Evolutionary conservation across 2,113 vertebrate species (phyloP), one percentile per base, ranked within the genome.

Genomic region (Recurvirostra avosetta): DNA sequence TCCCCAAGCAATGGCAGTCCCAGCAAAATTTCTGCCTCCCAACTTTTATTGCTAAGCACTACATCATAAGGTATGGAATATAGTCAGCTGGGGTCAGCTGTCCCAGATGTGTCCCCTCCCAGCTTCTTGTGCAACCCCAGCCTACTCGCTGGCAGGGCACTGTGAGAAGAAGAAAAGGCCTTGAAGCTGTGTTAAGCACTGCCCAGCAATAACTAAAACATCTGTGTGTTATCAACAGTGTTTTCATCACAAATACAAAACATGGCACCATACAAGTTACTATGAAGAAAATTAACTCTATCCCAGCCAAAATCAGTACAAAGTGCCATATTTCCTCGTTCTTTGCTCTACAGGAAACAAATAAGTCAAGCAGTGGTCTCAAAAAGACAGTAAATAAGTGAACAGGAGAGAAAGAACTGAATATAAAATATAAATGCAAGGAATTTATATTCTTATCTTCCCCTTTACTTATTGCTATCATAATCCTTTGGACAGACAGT

Each of bases 81-180:
- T 7, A 19, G 19, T 52, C 17, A 15, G 5, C 3, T 43, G 16
- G 15, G 20, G 6, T 18, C 26, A 82, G 25, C 14, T 86, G 41
- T 66, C 25, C 26, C 12, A 8, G 14, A 2, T 25, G 5, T 66
- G 59, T 18, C 23, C n/a, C 8, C 11, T 89, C 19, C 8, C 21
- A 47, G 0, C 10, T 50, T 34, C 49, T 50, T 45, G 18, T 55
- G 30, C 21, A 27, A 2, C 7, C 6, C 12, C n/a, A 73, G 12
- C 43, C 4, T 18, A 8, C 17, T 56, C 1, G 0, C 0, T 40
- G 9, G 23, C 2, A 0, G 45, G 45, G 1, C 27, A 5, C 2
- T 2, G 1, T 26, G 22, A 40, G 36, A 6, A 87, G 10, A 32
- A 71, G 56, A 52, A 84, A 75, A 71, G 8, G 5, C 15, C 40